Evolutionary conservation across 1,140 invertebrate genomes (phyloP), one percentile per base, ranked within the genome.

Genomic region (Drosophila lini): DNA sequence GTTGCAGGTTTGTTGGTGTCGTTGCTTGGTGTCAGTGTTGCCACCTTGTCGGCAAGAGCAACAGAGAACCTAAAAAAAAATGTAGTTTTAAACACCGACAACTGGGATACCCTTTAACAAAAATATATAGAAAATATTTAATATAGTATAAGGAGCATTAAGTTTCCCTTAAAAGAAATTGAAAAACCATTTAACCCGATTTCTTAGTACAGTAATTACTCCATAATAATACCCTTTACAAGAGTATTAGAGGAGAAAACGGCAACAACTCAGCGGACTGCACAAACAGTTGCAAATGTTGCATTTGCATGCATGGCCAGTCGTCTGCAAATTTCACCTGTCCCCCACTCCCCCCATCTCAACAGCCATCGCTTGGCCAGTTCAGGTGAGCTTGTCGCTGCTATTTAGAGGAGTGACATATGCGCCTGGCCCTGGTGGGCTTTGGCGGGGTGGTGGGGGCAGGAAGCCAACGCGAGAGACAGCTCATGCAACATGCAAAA

Each of bases 241-340:
- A 65, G 62, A n/a, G 62, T 28, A 45, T 19, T 19, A 41, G 52
- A 42, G 48, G 44, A 34, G 44, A 70, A 57, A 68, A 63, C 55
- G 58, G 42, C 61, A 60, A 65, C 63, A 78, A 77, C 58, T 67
- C 74, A 64, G 80, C 70, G 69, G 34, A 38, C 4, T 38, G 62
- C 75, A 76, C 82, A 86, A 82, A 86, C 83, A 83, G 84, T 80
- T 80, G 84, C 80, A 88, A 88, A 88, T 88, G 83, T 88, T 88
- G 83, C 83, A 88, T 88, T 88, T 88, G 84, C 80, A 86, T 86
- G 83, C 83, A 86, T 86, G 83, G 83, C 80, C 83, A 82, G 80
- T 78, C 62, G 67, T 47, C 81, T 67, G 58, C 70, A 56, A 59
- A 68, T 42, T 52, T 60, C 48, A 16, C 57, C 25, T 38, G 36